Evolutionary conservation across 1,140 invertebrate genomes (phyloP).

Genomic region (Neuroterus valhalla): DNA sequence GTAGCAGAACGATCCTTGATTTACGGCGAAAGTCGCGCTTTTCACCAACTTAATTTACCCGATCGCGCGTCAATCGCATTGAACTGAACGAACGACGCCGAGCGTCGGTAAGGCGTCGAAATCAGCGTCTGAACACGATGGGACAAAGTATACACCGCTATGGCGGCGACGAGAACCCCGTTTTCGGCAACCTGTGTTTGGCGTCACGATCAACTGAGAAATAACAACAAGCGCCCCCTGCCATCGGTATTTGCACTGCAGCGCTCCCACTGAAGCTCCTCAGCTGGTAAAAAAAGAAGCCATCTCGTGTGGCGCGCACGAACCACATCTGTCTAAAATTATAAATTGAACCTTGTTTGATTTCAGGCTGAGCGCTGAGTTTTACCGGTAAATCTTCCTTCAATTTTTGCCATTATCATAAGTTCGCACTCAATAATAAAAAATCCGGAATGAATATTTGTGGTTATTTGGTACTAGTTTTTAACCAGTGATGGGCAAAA

Average conservation of each 20-base stretch:
- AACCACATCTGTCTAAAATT: background rate
- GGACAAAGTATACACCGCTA: slow-evolving; percentile 65
- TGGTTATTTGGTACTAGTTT: too few relatives aligned
- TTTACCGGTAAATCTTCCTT: too few relatives aligned
- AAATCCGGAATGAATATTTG: too few relatives aligned
- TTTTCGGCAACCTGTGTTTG: slow-evolving; percentile 56
- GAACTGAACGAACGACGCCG: slow-evolving; percentile 60
- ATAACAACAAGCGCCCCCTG: slow-evolving; percentile 36
- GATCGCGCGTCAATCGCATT: slow-evolving; percentile 43
- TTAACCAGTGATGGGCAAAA: too few relatives aligned
- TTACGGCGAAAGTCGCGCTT: slow-evolving; percentile 14
- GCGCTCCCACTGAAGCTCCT: slow-evolving; percentile 48
- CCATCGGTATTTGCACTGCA: slow-evolving; percentile 53
- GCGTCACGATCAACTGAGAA: slow-evolving; percentile 43
- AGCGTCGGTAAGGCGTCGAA: slow-evolving; percentile 71
- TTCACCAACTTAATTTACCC: slow-evolving; percentile 37
- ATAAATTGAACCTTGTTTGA: background rate
- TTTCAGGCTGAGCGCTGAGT: too few relatives aligned
- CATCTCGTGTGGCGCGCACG: slow-evolving; percentile 47
- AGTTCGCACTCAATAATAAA: too few relatives aligned
- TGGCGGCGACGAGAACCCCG: slow-evolving; percentile 62
- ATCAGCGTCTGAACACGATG: slow-evolving; percentile 56
- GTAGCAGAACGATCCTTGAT: slow-evolving; percentile 17
- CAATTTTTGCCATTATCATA: too few relatives aligned
- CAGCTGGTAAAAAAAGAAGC: slow-evolving; percentile 39